These are phyloP conservation scores for Uria lomvia DNA, from an alignment of 2,113 vertebrate genomes.

Conservation along the genomic window DNA sequence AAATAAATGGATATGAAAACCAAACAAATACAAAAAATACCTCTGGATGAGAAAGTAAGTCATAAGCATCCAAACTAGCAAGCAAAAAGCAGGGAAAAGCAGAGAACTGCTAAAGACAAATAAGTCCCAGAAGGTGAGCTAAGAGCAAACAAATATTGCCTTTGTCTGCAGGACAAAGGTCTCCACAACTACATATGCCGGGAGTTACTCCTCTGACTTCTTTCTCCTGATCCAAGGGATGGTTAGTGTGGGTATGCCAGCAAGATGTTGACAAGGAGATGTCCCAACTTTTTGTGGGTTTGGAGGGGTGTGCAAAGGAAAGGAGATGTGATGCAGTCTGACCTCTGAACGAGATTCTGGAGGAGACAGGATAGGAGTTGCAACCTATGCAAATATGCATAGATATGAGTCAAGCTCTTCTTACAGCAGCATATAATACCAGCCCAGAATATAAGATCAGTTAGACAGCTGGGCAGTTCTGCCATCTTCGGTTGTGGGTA, in stretches of 20 bases:
- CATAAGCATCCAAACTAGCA: not conserved
- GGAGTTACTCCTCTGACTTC: not conserved
- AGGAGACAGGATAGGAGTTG: not conserved
- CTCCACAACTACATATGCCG: not conserved
- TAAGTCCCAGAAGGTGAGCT: not conserved
- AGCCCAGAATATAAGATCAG: not conserved
- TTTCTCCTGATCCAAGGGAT: not conserved
- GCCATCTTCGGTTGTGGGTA: not conserved
- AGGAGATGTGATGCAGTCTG: not conserved
- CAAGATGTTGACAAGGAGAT: not conserved
- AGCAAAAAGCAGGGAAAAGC: not conserved
- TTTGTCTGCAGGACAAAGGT: not conserved
- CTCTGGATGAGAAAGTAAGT: not conserved
- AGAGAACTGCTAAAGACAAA: not conserved
- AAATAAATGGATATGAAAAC: not conserved
- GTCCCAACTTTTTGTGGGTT: not conserved
- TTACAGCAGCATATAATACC: not conserved
- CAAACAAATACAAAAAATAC: not conserved
- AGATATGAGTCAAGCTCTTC: not conserved
- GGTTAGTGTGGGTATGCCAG: not conserved
- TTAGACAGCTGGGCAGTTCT: not conserved
- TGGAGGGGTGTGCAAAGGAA: not conserved
- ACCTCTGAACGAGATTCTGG: not conserved
- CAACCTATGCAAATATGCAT: not conserved
- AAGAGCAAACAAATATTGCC: not conserved